Evolutionary conservation across 1,140 invertebrate genomes (phyloP).

Genomic region (Aethina tumida): DNA sequence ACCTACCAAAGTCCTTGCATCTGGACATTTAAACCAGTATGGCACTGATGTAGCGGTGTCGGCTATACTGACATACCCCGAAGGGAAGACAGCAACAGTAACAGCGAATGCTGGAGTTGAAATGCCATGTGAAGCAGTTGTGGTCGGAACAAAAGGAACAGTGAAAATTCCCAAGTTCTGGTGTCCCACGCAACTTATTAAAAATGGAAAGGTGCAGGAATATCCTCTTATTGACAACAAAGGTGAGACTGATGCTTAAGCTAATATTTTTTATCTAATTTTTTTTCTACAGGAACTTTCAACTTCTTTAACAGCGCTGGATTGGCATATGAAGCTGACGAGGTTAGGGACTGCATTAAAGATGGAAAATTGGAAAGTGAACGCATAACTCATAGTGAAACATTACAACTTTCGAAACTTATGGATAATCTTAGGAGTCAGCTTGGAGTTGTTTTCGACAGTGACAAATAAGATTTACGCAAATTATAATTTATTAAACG

Average conservation of each 20-base stretch:
- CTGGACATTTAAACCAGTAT: constrained; percentile 54
- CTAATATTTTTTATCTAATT: constrained; percentile 17
- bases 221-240: constrained; percentile 10
- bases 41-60: constrained; percentile 58
- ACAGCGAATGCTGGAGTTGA: constrained; percentile 40
- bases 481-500: too few species aligned
- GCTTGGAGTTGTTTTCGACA: constrained; percentile 56
- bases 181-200: constrained; percentile 33
- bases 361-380: constrained; percentile 53
- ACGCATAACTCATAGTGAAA: constrained; percentile 47
- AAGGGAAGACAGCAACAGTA: constrained; percentile 53
- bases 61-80: constrained; percentile 51
- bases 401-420: constrained; percentile 49
- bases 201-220: constrained; percentile 9
- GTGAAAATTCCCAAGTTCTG: constrained; percentile 50
- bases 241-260: constrained; percentile 9
- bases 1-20: constrained; percentile 48
- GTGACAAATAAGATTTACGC: too few species aligned
- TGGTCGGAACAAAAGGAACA: constrained; percentile 57
- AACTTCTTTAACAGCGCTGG: constrained; percentile 50
- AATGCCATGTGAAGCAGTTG: constrained; percentile 49
- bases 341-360: constrained; percentile 56
- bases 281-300: constrained; percentile 45
- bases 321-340: constrained; percentile 61
- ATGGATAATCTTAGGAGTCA: constrained; percentile 57